These are phyloP conservation scores for Theonella swinhoei DNA, from an alignment of 37 sponge, comb jelly and placozoan species.

Conservation along the genomic window DNA sequence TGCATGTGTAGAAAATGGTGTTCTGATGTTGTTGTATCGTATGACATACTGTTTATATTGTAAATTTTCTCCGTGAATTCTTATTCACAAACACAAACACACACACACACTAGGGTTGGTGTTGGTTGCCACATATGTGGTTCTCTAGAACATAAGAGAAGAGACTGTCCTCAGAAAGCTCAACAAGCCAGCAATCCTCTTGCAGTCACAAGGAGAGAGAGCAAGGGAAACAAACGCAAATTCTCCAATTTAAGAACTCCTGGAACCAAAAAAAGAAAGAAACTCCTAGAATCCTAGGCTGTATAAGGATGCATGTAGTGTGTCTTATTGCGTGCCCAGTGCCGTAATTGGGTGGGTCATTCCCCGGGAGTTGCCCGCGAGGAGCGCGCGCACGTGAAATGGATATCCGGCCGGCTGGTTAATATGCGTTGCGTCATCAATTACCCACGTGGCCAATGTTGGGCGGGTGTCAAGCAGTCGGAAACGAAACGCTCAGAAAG, in stretches of 20 bases:
- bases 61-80: too few relatives aligned
- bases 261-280: not conserved
- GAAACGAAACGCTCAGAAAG: not conserved
- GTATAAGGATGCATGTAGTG: not conserved
- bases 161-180: conserved; percentile 50
- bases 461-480: not conserved
- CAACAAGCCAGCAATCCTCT: too few relatives aligned
- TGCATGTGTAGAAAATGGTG: too few relatives aligned
- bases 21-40: too few relatives aligned
- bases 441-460: not conserved
- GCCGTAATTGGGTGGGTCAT: too few relatives aligned
- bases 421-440: not conserved
- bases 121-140: conserved; percentile 76
- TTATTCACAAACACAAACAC: too few relatives aligned
- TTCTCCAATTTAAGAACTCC: not conserved
- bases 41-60: too few relatives aligned
- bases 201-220: too few relatives aligned
- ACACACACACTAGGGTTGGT: not conserved
- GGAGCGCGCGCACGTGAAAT: not conserved
- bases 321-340: not conserved
- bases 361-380: not conserved
- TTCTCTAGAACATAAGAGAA: conserved; percentile 51
- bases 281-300: too few relatives aligned
- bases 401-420: not conserved
- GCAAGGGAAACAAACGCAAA: too few relatives aligned